Evolutionary conservation across 2,797 vertebrate genomes (phyloP).

Genomic region (Cynodonichthys magdalenae): DNA sequence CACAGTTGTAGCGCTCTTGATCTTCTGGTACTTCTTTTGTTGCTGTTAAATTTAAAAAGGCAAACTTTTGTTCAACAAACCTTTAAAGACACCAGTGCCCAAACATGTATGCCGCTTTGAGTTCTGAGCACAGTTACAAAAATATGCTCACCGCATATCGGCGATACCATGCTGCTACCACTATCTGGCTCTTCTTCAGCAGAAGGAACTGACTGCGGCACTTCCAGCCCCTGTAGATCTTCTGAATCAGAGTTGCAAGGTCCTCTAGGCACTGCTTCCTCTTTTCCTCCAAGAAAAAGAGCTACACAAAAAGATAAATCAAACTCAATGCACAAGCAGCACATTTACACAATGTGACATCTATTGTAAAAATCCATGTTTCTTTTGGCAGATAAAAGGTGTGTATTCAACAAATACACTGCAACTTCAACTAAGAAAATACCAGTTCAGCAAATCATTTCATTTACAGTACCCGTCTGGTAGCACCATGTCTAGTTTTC

Average conservation of each 20-base stretch:
- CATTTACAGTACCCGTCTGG: background rate
- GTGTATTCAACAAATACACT: constrained; percentile 2
- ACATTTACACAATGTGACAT: background rate
- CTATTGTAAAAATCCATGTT: background rate
- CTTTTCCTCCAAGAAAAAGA: constrained; percentile 93
- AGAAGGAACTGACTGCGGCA: constrained; percentile 90
- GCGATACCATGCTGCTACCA: constrained; percentile 92
- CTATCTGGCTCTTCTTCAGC: constrained; percentile 92
- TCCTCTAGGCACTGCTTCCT: constrained; percentile 91
- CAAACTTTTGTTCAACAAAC: constrained; percentile 27
- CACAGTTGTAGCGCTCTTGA: constrained; percentile 87
- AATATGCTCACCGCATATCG: constrained; percentile 86
- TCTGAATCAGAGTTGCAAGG: constrained; percentile 93
- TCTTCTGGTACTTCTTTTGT: constrained; percentile 91
- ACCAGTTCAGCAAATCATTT: constrained; percentile 8
- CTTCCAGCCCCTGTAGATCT: constrained; percentile 97
- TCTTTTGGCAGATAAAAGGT: background rate
- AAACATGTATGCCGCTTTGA: background rate
- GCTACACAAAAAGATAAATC: constrained; percentile 68
- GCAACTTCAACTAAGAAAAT: constrained; percentile 11
- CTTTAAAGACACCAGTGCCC: background rate
- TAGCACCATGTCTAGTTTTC: background rate
- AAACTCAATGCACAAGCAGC: background rate
- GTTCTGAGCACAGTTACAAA: background rate
- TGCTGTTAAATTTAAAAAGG: constrained; percentile 79